Percentiles rank a stretch among this genome's conserved stretches.
Evolutionary conservation across 2,888 invertebrate genomes (phyloP).

Genomic region (Xestoiulus laeticollis): DNA sequence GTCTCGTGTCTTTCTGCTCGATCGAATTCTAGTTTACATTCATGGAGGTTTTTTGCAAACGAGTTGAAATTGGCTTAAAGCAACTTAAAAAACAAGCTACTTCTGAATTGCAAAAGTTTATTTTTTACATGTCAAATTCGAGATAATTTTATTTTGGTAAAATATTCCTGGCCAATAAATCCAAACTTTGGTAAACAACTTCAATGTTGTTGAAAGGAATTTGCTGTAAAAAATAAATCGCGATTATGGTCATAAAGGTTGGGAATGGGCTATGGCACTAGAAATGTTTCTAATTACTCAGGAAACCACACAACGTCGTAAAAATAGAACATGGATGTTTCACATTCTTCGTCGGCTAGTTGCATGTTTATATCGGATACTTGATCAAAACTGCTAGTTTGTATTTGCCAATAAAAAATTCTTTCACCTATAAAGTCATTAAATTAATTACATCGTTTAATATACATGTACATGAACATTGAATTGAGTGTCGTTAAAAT

Average conservation of each 20-base stretch:
- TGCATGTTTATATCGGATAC: too few relatives aligned
- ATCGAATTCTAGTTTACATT: slow-evolving; percentile 23
- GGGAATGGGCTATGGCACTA: background rate
- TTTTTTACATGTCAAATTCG: background rate
- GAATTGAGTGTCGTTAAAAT: too few relatives aligned
- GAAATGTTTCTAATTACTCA: background rate
- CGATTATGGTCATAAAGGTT: background rate
- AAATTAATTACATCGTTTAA: too few relatives aligned
- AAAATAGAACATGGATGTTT: too few relatives aligned
- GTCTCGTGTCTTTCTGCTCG: background rate
- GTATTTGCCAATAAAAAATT: too few relatives aligned
- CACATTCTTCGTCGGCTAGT: too few relatives aligned
- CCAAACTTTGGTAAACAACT: background rate
- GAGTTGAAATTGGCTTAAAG: background rate
- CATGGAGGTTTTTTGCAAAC: background rate
- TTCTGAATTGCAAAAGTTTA: background rate
- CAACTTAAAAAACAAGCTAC: background rate
- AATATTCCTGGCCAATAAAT: too few relatives aligned
- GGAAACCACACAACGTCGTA: background rate
- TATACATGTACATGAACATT: too few relatives aligned
- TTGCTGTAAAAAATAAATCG: background rate
- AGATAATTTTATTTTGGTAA: background rate
- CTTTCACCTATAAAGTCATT: too few relatives aligned
- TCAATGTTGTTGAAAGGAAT: background rate
- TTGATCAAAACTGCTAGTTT: too few relatives aligned